Evolutionary conservation across 1,140 invertebrate species (phyloP).

Genomic region (Augochlora pura): DNA sequence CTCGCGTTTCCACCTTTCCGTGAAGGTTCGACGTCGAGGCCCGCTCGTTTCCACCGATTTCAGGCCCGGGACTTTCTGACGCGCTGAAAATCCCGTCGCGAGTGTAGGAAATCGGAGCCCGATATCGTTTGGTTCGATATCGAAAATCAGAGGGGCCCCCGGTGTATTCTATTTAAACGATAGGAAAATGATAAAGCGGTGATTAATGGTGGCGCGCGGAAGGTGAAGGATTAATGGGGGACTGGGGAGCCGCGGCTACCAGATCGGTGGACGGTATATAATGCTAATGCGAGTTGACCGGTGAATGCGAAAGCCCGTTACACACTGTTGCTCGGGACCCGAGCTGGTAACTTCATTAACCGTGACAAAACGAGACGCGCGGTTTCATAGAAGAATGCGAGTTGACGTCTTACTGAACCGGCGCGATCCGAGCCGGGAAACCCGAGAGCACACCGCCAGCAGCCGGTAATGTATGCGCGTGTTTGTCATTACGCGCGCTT

Average conservation of each 20-base stretch:
- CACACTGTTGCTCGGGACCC: slow-evolving; percentile 52
- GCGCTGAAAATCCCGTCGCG: too few relatives aligned
- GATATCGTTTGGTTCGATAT: too few relatives aligned
- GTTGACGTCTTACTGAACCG: slow-evolving; percentile 54
- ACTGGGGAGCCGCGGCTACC: slow-evolving; percentile 24
- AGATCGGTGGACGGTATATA: slow-evolving; percentile 61
- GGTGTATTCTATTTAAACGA: slow-evolving; percentile 58
- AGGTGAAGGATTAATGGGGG: slow-evolving; percentile 15
- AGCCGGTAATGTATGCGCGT: slow-evolving; percentile 24
- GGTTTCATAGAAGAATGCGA: slow-evolving; percentile 61
- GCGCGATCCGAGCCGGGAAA: slow-evolving; percentile 12
- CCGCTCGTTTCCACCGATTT: too few relatives aligned
- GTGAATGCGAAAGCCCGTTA: slow-evolving; percentile 64
- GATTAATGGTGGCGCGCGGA: slow-evolving; percentile 52
- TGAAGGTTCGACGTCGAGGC: too few relatives aligned
- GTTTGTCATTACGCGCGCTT: slow-evolving; percentile 44
- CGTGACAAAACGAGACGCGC: slow-evolving; percentile 64
- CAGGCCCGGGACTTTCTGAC: too few relatives aligned
- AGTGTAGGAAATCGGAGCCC: too few relatives aligned
- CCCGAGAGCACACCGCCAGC: background rate
- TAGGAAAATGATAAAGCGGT: slow-evolving; percentile 63
- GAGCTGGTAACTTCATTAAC: slow-evolving; percentile 62
- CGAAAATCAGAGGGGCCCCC: too few relatives aligned
- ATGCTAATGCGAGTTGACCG: slow-evolving; percentile 65
- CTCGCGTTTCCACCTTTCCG: too few relatives aligned